These are phyloP conservation scores for Ophioderma brevispina DNA, from an alignment of 35 echinoderm and acorn worm genomes.

Conservation along the genomic window DNA sequence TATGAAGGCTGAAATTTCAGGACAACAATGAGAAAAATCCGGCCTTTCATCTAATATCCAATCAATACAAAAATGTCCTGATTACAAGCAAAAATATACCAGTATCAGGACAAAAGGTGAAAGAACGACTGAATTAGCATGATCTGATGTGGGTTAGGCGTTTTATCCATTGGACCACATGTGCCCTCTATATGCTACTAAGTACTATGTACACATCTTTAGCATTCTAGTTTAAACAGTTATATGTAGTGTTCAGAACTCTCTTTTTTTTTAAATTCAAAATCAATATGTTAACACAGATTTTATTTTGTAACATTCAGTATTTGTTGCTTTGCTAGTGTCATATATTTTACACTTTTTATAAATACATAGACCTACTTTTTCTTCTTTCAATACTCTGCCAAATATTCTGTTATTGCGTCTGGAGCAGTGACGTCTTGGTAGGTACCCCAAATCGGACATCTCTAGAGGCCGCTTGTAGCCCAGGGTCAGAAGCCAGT, in stretches of 20 bases:
- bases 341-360: not conserved
- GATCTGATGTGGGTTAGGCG: no score
- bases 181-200: no score
- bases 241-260: not conserved
- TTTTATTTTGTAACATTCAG: not conserved
- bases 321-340: not conserved
- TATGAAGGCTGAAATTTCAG: no score
- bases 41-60: no score
- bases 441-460: conserved; percentile 51
- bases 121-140: no score
- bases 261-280: not conserved
- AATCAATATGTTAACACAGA: not conserved
- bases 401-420: conserved; percentile 37
- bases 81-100: no score
- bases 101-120: no score
- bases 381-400: conserved; percentile 59
- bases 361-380: conserved; percentile 14
- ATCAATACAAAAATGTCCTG: no score
- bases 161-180: no score
- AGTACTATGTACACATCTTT: no score
- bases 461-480: conserved; percentile 75
- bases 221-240: not conserved
- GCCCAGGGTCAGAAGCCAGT: conserved; percentile 55
- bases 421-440: conserved; percentile 27
- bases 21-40: no score